phyloP scores from a whole-genome alignment of 1,140 invertebrate genomes.

The Euura lappo region DNA sequence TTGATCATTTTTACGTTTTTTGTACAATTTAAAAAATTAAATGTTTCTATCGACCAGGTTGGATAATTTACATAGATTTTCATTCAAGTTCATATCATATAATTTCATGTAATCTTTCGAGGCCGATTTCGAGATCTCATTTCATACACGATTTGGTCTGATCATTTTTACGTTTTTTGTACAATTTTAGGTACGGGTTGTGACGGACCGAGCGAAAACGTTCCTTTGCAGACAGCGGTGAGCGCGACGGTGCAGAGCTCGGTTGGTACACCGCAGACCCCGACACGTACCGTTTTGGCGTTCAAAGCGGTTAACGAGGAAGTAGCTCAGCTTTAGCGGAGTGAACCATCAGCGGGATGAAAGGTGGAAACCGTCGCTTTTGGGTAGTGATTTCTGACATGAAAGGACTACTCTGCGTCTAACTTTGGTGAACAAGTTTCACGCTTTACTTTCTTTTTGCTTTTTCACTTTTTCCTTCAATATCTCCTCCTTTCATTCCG shows the following conservation, averaged over 20 bases:
- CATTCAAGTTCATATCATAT: background rate
- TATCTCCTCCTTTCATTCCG: no score
- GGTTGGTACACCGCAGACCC: conserved; percentile 53
- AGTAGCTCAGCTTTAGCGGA: conserved; percentile 49
- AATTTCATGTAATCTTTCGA: background rate
- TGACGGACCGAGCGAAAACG: conserved; percentile 48
- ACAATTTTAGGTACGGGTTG: conserved; percentile 49
- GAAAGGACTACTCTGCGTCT: no score
- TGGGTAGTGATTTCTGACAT: no score
- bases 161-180: background rate
- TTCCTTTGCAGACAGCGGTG: conserved; percentile 51
- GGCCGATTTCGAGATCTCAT: background rate
- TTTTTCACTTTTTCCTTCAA: no score
- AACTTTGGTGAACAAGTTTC: no score
- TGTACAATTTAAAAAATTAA: no score
- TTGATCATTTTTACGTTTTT: no score
- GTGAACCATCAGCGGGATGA: background rate
- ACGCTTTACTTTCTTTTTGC: no score
- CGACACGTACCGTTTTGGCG: conserved; percentile 47
- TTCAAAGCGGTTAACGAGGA: conserved; percentile 51
- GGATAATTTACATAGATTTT: no score
- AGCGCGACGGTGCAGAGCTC: conserved; percentile 53
- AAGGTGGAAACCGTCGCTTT: background rate
- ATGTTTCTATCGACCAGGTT: no score
- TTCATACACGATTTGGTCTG: background rate